These are phyloP conservation scores for Philopotamus ludificatus DNA, from an alignment of 1,140 invertebrate genomes.

Conservation along the genomic window DNA sequence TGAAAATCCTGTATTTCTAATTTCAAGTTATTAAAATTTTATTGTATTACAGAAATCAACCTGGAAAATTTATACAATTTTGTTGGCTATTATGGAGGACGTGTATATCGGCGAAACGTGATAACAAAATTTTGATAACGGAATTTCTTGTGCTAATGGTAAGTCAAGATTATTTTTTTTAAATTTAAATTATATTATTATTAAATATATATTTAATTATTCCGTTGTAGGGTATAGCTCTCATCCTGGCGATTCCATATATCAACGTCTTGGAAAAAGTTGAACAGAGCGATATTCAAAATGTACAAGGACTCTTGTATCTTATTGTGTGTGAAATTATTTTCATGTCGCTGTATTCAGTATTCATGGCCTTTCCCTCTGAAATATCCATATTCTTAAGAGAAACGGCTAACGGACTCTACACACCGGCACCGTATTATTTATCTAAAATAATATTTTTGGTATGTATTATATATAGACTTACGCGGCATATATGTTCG, in stretches of 20 bases:
- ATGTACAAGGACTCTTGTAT: conserved; percentile 68
- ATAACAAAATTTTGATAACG: conserved; percentile 56
- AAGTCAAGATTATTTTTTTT: conserved; percentile 41
- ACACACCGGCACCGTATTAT: conserved; percentile 66
- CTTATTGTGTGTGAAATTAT: conserved; percentile 69
- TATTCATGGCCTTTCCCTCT: conserved; percentile 68
- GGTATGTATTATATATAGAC: conserved; percentile 63
- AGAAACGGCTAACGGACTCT: conserved; percentile 68
- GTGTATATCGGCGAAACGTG: conserved; percentile 60
- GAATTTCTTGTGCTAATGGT: conserved; percentile 64
- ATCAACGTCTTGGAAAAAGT: conserved; percentile 56
- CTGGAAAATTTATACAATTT: conserved; percentile 54
- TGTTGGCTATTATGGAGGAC: conserved; percentile 61
- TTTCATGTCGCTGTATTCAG: conserved; percentile 68
- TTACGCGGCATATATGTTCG: no score
- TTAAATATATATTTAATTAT: conserved; percentile 7
- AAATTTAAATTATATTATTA: not conserved
- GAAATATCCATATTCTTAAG: conserved; percentile 66
- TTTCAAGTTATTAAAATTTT: not conserved
- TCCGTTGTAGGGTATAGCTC: conserved; percentile 59
- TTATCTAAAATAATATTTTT: conserved; percentile 68
- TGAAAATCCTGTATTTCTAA: not conserved
- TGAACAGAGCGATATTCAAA: conserved; percentile 65
- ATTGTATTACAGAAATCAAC: conserved; percentile 53
- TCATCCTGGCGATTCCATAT: conserved; percentile 63